Evolutionary conservation across 1,140 invertebrate species (phyloP), one percentile per base, ranked within the genome.

Genomic region (Sinonovacula constricta): DNA sequence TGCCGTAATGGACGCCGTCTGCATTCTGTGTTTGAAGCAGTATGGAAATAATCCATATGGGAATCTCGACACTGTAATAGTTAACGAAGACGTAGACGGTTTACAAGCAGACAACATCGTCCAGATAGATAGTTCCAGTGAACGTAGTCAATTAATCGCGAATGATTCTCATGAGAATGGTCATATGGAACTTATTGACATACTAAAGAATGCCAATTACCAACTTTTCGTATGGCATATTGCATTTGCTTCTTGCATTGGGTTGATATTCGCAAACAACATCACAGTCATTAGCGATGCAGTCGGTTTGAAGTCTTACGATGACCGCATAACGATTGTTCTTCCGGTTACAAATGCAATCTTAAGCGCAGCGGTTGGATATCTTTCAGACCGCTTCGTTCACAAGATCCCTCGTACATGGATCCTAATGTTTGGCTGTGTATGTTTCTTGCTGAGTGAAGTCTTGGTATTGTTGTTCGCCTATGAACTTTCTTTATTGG

Each of bases 21-120:
- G 84, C 36, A 67, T 81, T 30, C 3, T 72, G 12, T 82, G 82
- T 56, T 49, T 85, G 14, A 56, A 80, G 15, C 56, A 75, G 51
- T 76, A 67, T 36, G 30, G 33, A 0, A 36, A 66, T n/a, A 33
- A 45, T 0, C 59, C 74, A 45, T 84, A 80, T 45, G 59, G 24
- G 18, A 60, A 45, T n/a, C 31, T n/a, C n/a, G n/a, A n/a, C n/a
- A n/a, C n/a, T n/a, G n/a, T n/a, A n/a, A n/a, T n/a, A n/a, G n/a
- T n/a, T n/a, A n/a, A n/a, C n/a, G n/a, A n/a, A n/a, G n/a, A n/a
- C n/a, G n/a, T n/a, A n/a, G n/a, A n/a, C n/a, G n/a, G n/a, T n/a
- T n/a, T n/a, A n/a, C n/a, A n/a, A n/a, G n/a, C n/a, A n/a, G n/a
- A n/a, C n/a, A n/a, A n/a, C n/a, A n/a, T n/a, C n/a, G n/a, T n/a